Evolutionary conservation across 92 coral and sea anemone species (phyloP).

Genomic region (Palythoa caribaeorum): DNA sequence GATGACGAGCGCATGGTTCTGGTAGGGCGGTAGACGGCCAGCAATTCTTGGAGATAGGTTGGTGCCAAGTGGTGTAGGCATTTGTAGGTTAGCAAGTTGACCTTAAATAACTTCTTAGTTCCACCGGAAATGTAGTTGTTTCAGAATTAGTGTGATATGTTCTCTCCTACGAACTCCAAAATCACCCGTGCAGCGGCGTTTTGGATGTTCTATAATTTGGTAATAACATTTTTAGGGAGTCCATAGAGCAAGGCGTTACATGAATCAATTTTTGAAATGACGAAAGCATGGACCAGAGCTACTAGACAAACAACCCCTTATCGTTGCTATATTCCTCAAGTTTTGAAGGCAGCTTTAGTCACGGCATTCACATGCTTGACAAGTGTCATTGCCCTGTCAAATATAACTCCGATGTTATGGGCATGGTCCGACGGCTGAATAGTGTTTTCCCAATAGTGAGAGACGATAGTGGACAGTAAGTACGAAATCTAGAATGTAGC

Average conservation of each 20-base stretch:
- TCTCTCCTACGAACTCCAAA: constrained; percentile 29
- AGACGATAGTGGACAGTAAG: not conserved
- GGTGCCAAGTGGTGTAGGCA: not conserved
- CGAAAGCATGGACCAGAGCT: constrained; percentile 47
- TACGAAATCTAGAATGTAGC: not conserved
- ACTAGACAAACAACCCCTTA: constrained; percentile 39
- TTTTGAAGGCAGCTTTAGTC: constrained; percentile 46
- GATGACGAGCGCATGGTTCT: not conserved
- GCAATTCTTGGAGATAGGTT: no score
- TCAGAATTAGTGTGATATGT: constrained; percentile 16
- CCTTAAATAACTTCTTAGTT: not conserved
- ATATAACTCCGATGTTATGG: constrained; percentile 24
- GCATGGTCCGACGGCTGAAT: constrained; percentile 22
- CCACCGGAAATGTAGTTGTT: constrained; percentile 42
- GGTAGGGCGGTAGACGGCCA: not conserved
- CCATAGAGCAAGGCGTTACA: constrained; percentile 52
- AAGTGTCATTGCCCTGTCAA: constrained; percentile 15
- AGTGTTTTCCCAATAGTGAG: constrained; percentile 33
- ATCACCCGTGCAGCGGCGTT: constrained; percentile 52
- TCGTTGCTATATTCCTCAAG: constrained; percentile 36
- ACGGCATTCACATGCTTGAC: constrained; percentile 29
- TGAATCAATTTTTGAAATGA: constrained; percentile 37
- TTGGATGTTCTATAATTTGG: constrained; percentile 32
- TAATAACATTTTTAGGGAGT: constrained; percentile 20
- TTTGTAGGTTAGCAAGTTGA: not conserved